Conservation (phyloP, 1,140 invertebrate genomes). For the Antheraea pernyi region DNA sequence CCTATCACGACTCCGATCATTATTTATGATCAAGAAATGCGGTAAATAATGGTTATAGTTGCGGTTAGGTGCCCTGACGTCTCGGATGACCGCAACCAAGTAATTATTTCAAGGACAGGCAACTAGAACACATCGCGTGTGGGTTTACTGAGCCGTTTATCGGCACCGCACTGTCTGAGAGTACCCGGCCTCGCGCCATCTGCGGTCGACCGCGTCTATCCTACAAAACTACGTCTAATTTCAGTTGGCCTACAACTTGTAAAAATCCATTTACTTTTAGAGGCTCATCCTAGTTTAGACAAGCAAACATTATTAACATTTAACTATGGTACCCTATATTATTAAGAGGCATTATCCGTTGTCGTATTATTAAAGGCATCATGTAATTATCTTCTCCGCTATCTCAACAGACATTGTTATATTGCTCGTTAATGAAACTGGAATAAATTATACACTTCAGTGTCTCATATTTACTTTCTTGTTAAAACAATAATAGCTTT, state of each 20-base stretch:
- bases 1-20: background rate
- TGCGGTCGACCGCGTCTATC: constrained; percentile 8
- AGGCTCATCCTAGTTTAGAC: background rate
- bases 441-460: too few species aligned
- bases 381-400: background rate
- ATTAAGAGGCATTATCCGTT: background rate
- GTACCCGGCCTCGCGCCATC: constrained; percentile 31
- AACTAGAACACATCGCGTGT: background rate
- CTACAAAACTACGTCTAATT: background rate
- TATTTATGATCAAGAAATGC: background rate
- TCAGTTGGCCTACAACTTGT: background rate
- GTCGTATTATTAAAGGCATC: background rate
- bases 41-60: constrained; percentile 4
- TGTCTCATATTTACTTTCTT: too few species aligned
- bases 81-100: constrained; percentile 7
- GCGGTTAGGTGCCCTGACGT: constrained; percentile 9
- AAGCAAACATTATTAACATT: background rate
- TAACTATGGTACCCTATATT: background rate
- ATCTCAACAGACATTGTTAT: background rate
- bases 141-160: background rate
- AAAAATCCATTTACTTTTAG: background rate
- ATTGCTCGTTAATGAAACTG: too few species aligned
- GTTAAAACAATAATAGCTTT: too few species aligned
- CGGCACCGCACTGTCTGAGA: constrained; percentile 41
- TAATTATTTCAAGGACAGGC: constrained; percentile 9